Conservation (phyloP, 2,888 invertebrate species). For the Cremastinae sp. region DNA sequence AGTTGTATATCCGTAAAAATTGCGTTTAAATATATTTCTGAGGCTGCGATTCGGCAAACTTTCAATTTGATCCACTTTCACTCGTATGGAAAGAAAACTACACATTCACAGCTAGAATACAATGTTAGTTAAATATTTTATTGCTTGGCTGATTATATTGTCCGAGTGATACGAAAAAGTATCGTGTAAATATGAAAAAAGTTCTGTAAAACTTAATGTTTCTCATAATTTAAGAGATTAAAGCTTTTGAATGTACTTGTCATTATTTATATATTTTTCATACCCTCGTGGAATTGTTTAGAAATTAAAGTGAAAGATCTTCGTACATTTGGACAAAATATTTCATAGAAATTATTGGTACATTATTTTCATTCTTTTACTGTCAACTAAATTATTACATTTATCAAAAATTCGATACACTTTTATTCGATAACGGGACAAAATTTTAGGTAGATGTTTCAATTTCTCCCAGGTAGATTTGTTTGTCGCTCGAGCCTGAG, state of each 20-base stretch:
- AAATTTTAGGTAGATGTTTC: conserved; percentile 81
- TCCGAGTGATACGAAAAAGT: conserved; percentile 67
- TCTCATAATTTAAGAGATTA: conserved; percentile 77
- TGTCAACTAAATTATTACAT: too few relatives aligned
- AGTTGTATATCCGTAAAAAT: conserved; percentile 26
- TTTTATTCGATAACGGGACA: conserved; percentile 34
- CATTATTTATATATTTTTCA: conserved; percentile 32
- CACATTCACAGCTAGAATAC: conserved; percentile 45
- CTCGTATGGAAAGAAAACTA: conserved; percentile 29
- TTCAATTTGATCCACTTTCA: conserved; percentile 45
- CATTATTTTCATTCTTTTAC: too few relatives aligned
- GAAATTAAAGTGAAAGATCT: too few relatives aligned
- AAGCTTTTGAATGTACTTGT: conserved; percentile 76
- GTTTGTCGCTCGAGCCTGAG: conserved; percentile 97
- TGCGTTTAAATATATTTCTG: conserved; percentile 43
- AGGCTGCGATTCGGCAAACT: conserved; percentile 42
- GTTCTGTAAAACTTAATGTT: conserved; percentile 76
- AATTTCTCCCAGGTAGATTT: conserved; percentile 97
- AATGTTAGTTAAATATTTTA: conserved; percentile 64
- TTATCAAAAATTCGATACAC: too few relatives aligned
- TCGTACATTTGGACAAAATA: too few relatives aligned
- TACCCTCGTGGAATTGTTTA: not conserved
- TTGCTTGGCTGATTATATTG: conserved; percentile 65
- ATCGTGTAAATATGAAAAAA: conserved; percentile 61
- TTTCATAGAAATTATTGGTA: too few relatives aligned